These are phyloP conservation scores for Adelognathus sp. DNA, from an alignment of 2,888 invertebrate species.

Conservation along the genomic window DNA sequence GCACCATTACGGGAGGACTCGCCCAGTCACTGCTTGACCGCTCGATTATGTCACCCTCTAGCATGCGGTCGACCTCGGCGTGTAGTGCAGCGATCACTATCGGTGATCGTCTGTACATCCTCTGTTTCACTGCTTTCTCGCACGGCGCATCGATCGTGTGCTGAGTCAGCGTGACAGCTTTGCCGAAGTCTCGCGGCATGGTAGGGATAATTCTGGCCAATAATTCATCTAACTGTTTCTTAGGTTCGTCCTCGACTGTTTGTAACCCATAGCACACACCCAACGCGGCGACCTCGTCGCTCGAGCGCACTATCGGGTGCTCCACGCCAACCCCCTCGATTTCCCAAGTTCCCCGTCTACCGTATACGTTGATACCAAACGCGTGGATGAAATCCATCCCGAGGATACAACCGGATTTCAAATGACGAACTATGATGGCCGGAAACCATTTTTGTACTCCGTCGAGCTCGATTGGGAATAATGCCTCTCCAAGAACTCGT, in stretches of 20 bases:
- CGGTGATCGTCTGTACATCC: conserved; percentile 24
- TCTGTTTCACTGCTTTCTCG: conserved; percentile 17
- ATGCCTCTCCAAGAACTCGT: background rate
- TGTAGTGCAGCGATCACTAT: background rate
- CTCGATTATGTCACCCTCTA: background rate
- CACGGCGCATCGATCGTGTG: conserved; percentile 1
- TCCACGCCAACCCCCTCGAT: background rate
- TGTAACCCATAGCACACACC: background rate
- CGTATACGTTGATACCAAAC: background rate
- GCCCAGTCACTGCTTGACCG: background rate
- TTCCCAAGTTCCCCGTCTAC: background rate
- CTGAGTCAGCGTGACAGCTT: background rate
- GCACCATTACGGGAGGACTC: background rate
- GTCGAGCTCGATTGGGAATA: background rate
- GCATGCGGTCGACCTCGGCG: background rate
- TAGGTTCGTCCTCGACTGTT: background rate
- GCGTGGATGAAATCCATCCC: background rate
- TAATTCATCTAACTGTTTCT: background rate
- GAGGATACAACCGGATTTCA: background rate
- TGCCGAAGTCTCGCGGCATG: background rate
- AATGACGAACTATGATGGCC: background rate
- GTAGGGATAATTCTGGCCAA: background rate
- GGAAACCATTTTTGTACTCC: background rate
- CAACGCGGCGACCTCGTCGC: background rate
- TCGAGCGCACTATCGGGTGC: background rate